Conservation (phyloP, 2,113 vertebrate species). For the Pampusana beccarii region DNA sequence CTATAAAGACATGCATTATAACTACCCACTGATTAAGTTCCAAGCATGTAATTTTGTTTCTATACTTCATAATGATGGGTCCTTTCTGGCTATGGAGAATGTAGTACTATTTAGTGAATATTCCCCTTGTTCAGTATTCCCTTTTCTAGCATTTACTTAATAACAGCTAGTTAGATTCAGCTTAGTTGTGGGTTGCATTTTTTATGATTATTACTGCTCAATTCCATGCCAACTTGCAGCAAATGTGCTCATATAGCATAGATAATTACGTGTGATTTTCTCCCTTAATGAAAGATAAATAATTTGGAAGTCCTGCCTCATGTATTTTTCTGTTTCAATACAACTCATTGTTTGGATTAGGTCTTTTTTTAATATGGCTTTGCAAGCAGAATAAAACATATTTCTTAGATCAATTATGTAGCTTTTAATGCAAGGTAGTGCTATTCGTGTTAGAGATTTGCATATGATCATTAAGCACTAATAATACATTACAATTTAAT, state of each 20-base stretch:
- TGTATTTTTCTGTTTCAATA: slow-evolving; percentile 57
- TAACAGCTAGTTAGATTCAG: slow-evolving; percentile 52
- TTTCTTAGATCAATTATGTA: slow-evolving; percentile 53
- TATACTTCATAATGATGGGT: not conserved
- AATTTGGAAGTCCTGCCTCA: slow-evolving; percentile 63
- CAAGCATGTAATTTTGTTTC: slow-evolving; percentile 9
- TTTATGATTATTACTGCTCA: slow-evolving; percentile 57
- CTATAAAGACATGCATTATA: not conserved
- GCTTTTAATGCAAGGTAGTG: slow-evolving; percentile 14
- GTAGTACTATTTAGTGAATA: not conserved
- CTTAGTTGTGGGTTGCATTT: slow-evolving; percentile 42
- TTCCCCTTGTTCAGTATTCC: slow-evolving; percentile 2
- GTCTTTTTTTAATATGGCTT: not conserved
- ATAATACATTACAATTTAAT: slow-evolving; percentile 23
- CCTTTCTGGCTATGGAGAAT: not conserved
- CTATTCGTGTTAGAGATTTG: slow-evolving; percentile 20
- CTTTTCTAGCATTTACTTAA: slow-evolving; percentile 28
- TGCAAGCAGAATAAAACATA: not conserved
- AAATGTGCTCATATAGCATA: slow-evolving; percentile 60
- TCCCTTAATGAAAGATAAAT: slow-evolving; percentile 71
- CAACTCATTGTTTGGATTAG: slow-evolving; percentile 44
- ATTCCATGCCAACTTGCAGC: slow-evolving; percentile 36
- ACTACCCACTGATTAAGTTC: slow-evolving; percentile 22
- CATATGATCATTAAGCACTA: slow-evolving; percentile 33
- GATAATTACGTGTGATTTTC: slow-evolving; percentile 75